Evolutionary conservation across 2,888 invertebrate genomes (phyloP), one percentile per base, ranked within the genome.

Genomic region (Ormyrus pomaceus): DNA sequence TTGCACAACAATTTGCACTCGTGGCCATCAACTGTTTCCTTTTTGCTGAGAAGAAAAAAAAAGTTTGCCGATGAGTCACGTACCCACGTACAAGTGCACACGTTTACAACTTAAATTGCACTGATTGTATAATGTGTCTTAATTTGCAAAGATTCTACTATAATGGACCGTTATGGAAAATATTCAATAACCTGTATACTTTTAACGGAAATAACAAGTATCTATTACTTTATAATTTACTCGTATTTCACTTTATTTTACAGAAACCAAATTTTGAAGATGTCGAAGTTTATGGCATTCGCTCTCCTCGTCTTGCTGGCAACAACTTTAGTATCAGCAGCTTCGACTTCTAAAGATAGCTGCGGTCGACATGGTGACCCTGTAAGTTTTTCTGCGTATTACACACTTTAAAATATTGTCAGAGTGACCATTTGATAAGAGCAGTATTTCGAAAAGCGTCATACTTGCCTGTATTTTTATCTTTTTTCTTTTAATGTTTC

Each of bases 361-460:
- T 88, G 88, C 62, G 85, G 86, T 9, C 82, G 84, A 66, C 89
- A 89, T 61, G 89, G 90, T 72, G 89, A 88, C 80, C 59, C 83
- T 46, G 89, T 89, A 55, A 88, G 89, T 88, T 34, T 34, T 34
- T 34, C 34, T 34, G 34, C 34, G 34, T 34, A 34, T 34, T 34
- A 4, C 34, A 34, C 34, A 34, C 34, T 34, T 34, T 34, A 34
- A 34, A 34, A 34, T 34, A 3, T 34, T 34, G 34, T 34, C 34
- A 34, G 34, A 34, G 34, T 34, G 34, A 34, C 34, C 34, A 34
- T 34, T 34, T 34, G 34, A 34, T 34, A 34, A 34, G 34, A 34
- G 34, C 34, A 34, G 6, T 62, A 3, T 62, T 62, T 7, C 6
- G 11, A 7, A 34, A 71, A 62, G 8, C 6, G 8, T 58, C n/a